Percentiles rank a stretch among this genome's conserved stretches.
These are phyloP conservation scores for Lathamus discolor DNA, from an alignment of 2,113 vertebrate species.

Conservation along the genomic window DNA sequence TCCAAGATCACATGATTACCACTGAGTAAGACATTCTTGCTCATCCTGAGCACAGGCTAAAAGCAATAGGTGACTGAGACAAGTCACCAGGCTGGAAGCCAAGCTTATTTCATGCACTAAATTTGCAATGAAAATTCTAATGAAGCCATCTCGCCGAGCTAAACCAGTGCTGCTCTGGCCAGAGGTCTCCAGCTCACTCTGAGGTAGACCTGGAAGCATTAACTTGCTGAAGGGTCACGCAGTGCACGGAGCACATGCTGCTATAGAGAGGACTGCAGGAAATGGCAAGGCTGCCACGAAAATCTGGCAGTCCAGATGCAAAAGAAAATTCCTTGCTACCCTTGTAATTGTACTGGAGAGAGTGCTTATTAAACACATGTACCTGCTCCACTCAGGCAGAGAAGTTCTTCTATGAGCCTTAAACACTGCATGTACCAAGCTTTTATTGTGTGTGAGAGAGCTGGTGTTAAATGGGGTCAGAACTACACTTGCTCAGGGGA, in stretches of 20 bases:
- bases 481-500: constrained; percentile 48
- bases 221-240: not conserved
- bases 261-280: not conserved
- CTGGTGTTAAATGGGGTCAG: constrained; percentile 55
- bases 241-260: not conserved
- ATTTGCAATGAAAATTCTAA: constrained; percentile 29
- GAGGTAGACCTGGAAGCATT: not conserved
- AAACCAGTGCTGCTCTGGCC: not conserved
- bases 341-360: not conserved
- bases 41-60: constrained; percentile 10
- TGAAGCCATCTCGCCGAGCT: not conserved
- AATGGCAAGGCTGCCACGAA: not conserved
- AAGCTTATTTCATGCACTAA: not conserved
- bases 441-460: not conserved
- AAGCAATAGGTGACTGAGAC: constrained; percentile 43
- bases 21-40: constrained; percentile 4
- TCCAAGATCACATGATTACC: constrained; percentile 44
- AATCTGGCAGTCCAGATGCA: not conserved
- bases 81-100: constrained; percentile 34
- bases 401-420: not conserved
- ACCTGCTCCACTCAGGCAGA: not conserved
- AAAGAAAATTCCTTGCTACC: not conserved
- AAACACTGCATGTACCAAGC: not conserved
- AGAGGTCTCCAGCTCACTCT: not conserved
- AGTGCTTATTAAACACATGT: not conserved